phyloP scores from a whole-genome alignment of 2,888 invertebrate species.

The Colletes collaris region DNA sequence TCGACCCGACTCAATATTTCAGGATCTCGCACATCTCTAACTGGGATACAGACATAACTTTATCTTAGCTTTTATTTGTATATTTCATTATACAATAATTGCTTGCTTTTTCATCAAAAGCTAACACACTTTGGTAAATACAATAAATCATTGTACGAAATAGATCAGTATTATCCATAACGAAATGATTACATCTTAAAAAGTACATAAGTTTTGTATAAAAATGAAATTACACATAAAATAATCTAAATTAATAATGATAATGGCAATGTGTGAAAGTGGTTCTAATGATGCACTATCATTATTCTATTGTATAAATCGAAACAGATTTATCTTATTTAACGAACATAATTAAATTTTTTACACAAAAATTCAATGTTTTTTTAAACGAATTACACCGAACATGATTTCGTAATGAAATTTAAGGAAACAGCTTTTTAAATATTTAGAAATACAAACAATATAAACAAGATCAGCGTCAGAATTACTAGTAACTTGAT shows the following conservation, averaged over 20 bases:
- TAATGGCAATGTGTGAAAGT: constrained; percentile 53
- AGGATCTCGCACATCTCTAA: too few relatives aligned
- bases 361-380: neutral
- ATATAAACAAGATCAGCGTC: too few relatives aligned
- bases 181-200: constrained; percentile 22
- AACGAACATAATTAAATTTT: neutral
- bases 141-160: constrained; percentile 40
- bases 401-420: constrained; percentile 20
- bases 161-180: constrained; percentile 34
- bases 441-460: constrained; percentile 17
- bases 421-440: constrained; percentile 14
- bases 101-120: constrained; percentile 42
- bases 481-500: too few relatives aligned
- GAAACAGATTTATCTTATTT: constrained; percentile 5
- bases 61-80: constrained; percentile 50
- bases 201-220: constrained; percentile 43
- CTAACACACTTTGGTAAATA: constrained; percentile 61
- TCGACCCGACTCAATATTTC: too few relatives aligned
- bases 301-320: constrained; percentile 28
- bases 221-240: constrained; percentile 43
- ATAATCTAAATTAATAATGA: constrained; percentile 45
- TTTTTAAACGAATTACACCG: neutral
- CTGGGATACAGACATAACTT: neutral
- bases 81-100: constrained; percentile 46
- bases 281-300: constrained; percentile 17